These are phyloP conservation scores for Drosophila acutilabella DNA, from an alignment of 2,888 invertebrate genomes.

Conservation along the genomic window DNA sequence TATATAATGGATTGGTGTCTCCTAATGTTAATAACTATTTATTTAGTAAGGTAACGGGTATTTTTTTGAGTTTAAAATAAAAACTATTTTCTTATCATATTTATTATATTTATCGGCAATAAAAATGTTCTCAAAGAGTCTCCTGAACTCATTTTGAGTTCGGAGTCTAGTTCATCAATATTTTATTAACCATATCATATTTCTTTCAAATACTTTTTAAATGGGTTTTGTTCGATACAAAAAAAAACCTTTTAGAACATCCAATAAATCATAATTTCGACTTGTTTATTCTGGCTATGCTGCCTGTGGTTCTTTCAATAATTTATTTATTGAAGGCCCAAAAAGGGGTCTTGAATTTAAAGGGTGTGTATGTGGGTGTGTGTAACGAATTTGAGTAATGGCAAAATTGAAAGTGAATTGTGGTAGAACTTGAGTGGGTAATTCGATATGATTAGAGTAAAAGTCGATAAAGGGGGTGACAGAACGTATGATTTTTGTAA, in stretches of 20 bases:
- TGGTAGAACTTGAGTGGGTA: conserved; percentile 2
- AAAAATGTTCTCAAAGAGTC: no score
- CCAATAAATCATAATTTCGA: conserved; percentile 37
- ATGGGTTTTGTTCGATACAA: background rate
- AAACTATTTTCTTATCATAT: no score
- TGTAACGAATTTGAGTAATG: conserved; percentile 28
- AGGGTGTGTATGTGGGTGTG: conserved; percentile 17
- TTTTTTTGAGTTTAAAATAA: no score
- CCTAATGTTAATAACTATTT: no score
- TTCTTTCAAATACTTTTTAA: conserved; percentile 14
- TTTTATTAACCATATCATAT: conserved; percentile 13
- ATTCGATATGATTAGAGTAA: conserved; percentile 22
- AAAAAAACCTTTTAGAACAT: conserved; percentile 20
- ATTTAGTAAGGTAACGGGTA: no score
- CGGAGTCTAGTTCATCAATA: background rate
- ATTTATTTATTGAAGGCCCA: conserved; percentile 27
- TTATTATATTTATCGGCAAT: no score
- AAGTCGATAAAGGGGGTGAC: background rate
- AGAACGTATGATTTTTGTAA: background rate
- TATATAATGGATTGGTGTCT: no score
- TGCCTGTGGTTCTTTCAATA: conserved; percentile 19
- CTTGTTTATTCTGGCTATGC: conserved; percentile 23
- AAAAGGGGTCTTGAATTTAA: background rate
- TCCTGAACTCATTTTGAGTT: no score
- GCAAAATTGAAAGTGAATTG: conserved; percentile 19